A percentile compares a stretch with the other conserved stretches of the same genome.
These are phyloP conservation scores for Indicator indicator DNA, from an alignment of 2,113 vertebrate genomes.

Conservation along the genomic window DNA sequence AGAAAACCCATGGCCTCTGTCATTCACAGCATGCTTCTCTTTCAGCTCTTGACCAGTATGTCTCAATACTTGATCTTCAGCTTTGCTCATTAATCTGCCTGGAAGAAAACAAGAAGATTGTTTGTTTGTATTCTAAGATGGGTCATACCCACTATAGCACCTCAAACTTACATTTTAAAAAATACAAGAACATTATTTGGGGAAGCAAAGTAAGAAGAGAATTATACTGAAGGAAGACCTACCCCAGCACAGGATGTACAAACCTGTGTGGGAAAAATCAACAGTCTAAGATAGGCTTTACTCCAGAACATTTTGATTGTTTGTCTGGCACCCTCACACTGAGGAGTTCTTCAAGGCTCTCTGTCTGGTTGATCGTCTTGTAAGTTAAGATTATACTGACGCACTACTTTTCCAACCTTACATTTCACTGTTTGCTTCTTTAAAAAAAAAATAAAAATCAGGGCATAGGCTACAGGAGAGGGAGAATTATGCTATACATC, in stretches of 20 bases:
- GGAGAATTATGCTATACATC: background rate
- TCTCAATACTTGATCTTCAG: constrained; percentile 8
- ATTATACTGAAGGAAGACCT: background rate
- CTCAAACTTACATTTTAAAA: background rate
- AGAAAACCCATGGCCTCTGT: background rate
- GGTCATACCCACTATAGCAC: background rate
- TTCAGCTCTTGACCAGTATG: constrained; percentile 10
- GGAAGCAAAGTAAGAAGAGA: background rate
- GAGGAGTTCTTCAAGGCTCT: background rate
- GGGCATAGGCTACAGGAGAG: background rate
- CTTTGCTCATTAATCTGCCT: constrained; percentile 78
- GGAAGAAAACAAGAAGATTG: background rate
- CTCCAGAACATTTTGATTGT: background rate
- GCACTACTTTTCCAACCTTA: background rate
- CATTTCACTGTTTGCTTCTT: background rate
- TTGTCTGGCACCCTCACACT: background rate
- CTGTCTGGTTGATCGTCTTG: background rate
- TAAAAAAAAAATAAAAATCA: background rate
- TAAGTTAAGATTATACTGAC: background rate
- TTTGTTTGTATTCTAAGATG: background rate
- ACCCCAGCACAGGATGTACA: background rate
- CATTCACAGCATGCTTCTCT: constrained; percentile 13
- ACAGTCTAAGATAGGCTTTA: background rate
- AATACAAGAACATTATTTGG: background rate
- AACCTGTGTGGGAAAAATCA: background rate